Evolutionary conservation across 2,888 invertebrate species (phyloP), one percentile per base, ranked within the genome.

Genomic region (Drosophila aldrichi): DNA sequence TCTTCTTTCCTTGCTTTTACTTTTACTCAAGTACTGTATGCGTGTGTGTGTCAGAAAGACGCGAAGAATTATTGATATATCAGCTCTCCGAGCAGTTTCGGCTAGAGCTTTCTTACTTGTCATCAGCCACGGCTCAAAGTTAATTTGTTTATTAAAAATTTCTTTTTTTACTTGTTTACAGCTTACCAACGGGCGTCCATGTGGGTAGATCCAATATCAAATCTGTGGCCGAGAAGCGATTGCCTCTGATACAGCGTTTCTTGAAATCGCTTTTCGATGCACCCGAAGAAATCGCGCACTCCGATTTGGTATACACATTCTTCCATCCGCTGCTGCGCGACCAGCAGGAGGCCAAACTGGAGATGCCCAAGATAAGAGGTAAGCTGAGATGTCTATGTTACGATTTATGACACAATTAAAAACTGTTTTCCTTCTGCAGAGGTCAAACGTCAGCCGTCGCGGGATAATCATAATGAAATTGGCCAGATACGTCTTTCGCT

Each of bases 231-330:
- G 97, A 98, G 90, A 96, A 97, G 80, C 95, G 99, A n/a, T 96
- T 97, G 90, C 94, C 95, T 6, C 98, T 98, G 92, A 96, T 99
- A 70, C 97, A 97, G 90, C 95, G 95, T 66, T 99, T 99, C 93
- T 94, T 99, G 7, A 94, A 95, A 51, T 96, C 97, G 0, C 94
- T 99, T 61, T 97, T 98, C 93, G 94, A 94, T 86, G 95, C 98
- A 90, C 96, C 98, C 0, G 96, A 97, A 80, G 99, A 99, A 94
- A 98, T 99, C 82, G 96, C 98, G 0, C 98, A 99, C 94, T 97
- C 96, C 9, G 98, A 98, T 93, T 94, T 99, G 61, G 98, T 99
- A 1, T 99, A 99, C 92, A 99, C 99, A 0, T 99, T 99, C 94
- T 99, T 99, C 94, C 99, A 99, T 94, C 98, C 99, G 3, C 93